These are phyloP conservation scores for Dolomedes plantarius DNA, from an alignment of 2,888 invertebrate genomes.

Conservation along the genomic window DNA sequence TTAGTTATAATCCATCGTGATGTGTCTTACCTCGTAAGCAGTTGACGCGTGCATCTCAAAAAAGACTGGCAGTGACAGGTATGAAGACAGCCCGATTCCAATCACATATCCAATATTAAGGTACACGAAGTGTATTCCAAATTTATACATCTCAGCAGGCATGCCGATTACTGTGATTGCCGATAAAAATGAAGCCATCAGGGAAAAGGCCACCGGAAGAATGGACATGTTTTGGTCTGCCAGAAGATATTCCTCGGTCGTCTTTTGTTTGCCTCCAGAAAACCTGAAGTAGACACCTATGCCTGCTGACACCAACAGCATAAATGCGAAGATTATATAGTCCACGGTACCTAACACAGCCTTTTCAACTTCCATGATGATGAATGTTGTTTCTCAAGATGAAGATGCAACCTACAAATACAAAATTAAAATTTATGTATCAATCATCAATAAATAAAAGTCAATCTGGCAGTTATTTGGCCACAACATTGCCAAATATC, in stretches of 20 bases:
- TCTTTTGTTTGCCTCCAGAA: conserved; percentile 89
- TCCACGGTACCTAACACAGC: conserved; percentile 45
- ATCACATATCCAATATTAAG: conserved; percentile 86
- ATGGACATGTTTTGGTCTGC: conserved; percentile 89
- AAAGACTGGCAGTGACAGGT: conserved; percentile 89
- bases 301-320: conserved; percentile 58
- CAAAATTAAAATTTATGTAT: neutral
- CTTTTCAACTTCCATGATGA: conserved; percentile 35
- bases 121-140: conserved; percentile 87
- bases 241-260: conserved; percentile 82
- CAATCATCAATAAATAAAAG: too few relatives aligned
- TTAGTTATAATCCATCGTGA: too few relatives aligned
- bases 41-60: conserved; percentile 88
- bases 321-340: conserved; percentile 63
- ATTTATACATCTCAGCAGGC: conserved; percentile 89
- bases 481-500: too few relatives aligned
- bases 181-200: conserved; percentile 95
- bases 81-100: conserved; percentile 86
- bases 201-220: conserved; percentile 88
- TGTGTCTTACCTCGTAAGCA: conserved; percentile 77
- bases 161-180: conserved; percentile 91
- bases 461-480: too few relatives aligned
- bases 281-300: conserved; percentile 90
- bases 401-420: neutral
- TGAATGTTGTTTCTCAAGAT: neutral